phyloP scores from a whole-genome alignment of 2,888 invertebrate species.

The Conchocele bisecta region DNA sequence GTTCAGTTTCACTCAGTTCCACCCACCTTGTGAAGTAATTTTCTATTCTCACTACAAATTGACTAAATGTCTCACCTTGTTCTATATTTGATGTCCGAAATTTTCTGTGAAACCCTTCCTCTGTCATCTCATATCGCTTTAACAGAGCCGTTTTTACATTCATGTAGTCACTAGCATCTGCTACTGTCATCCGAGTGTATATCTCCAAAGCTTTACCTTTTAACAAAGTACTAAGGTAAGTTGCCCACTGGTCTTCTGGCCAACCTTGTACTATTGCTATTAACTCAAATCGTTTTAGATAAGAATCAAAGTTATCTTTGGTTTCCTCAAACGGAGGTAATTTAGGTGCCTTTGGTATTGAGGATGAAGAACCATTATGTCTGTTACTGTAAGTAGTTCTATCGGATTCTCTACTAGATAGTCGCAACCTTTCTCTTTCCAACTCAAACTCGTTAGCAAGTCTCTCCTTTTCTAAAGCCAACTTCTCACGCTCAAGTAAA shows the following conservation, averaged over 20 bases:
- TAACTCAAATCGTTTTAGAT: not conserved
- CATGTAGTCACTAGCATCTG: not conserved
- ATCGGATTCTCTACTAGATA: too few species aligned
- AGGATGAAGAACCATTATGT: too few species aligned
- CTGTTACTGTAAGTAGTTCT: too few species aligned
- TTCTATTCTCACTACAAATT: not conserved
- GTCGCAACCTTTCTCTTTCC: too few species aligned
- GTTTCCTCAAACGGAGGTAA: not conserved
- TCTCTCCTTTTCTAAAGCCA: too few species aligned
- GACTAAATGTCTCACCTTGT: not conserved
- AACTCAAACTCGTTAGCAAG: too few species aligned
- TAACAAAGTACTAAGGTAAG: not conserved
- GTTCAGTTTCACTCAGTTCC: not conserved
- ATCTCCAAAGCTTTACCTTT: slow-evolving; percentile 2
- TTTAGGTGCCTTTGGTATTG: not conserved
- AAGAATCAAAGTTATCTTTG: not conserved
- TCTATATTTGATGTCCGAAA: not conserved
- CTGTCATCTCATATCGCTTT: too few species aligned
- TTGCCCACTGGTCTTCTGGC: not conserved
- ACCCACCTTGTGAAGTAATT: not conserved
- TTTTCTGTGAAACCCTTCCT: not conserved
- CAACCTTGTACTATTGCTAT: not conserved
- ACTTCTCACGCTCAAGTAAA: too few species aligned
- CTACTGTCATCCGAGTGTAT: not conserved
- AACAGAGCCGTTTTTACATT: not conserved